Conservation (phyloP, 2,797 vertebrate genomes). For the Intellagama lesueurii region DNA sequence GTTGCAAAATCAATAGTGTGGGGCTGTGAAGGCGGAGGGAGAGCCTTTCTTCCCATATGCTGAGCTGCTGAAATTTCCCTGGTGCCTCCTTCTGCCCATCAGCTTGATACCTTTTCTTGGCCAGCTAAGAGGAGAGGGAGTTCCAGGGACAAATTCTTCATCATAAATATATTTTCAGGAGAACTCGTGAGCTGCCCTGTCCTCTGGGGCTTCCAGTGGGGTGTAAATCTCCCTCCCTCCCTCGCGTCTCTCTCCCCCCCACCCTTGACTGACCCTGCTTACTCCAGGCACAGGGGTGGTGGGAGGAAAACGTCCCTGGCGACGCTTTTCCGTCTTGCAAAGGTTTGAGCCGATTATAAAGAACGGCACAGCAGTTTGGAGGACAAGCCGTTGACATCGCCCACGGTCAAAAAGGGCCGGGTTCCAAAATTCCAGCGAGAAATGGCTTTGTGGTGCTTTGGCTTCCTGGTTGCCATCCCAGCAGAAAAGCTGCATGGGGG, state of each 20-base stretch:
- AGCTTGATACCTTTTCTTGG: accelerated
- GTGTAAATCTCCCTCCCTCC: neutral
- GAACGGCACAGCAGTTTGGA: neutral
- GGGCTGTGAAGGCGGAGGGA: neutral
- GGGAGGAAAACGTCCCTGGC: neutral
- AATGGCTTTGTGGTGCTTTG: neutral
- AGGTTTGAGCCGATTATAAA: neutral
- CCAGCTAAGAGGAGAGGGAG: accelerated
- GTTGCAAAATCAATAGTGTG: neutral
- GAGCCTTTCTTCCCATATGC: neutral
- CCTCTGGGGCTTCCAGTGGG: neutral
- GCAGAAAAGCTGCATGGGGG: too few species aligned
- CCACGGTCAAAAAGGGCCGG: neutral
- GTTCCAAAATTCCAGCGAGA: neutral
- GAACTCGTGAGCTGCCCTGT: neutral
- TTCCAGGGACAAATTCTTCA: neutral
- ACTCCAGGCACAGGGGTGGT: neutral
- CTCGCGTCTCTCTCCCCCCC: neutral
- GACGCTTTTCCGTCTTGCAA: neutral
- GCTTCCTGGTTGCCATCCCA: too few species aligned
- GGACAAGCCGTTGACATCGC: neutral
- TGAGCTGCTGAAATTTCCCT: slow-evolving; percentile 13
- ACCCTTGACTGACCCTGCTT: too few species aligned
- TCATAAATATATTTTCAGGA: neutral
- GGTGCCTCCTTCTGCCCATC: slow-evolving; percentile 8